A percentile compares a stretch with the other conserved stretches of the same genome.
Conservation (phyloP, 2,113 vertebrate species). For the Petrocephalus zakoni region DNA sequence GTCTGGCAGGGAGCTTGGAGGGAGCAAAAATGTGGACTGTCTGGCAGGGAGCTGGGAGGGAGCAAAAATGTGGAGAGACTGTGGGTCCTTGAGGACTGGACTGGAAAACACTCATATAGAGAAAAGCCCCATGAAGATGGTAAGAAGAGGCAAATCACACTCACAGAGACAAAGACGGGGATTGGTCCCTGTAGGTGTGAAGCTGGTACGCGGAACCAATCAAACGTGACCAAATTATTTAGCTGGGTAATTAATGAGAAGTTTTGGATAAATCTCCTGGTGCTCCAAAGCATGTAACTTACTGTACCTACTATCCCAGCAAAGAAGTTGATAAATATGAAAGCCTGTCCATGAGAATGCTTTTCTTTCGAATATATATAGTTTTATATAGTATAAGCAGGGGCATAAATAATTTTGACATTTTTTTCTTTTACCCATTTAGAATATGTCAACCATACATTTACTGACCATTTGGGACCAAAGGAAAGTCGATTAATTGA, state of each 20-base stretch:
- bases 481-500: neutral
- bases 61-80: neutral
- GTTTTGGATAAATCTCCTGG: neutral
- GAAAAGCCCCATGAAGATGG: neutral
- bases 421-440: neutral
- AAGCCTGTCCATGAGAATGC: neutral
- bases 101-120: neutral
- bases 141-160: neutral
- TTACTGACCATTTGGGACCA: neutral
- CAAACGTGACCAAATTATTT: neutral
- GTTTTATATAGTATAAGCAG: neutral
- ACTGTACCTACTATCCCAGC: neutral
- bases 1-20: no score
- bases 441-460: neutral
- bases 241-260: neutral
- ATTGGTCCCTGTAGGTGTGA: neutral
- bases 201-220: neutral
- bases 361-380: neutral
- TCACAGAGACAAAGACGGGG: neutral
- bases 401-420: neutral
- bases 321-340: neutral
- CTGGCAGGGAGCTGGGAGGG: neutral
- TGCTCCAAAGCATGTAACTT: neutral
- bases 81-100: neutral
- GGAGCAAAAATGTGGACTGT: no score